Percentiles rank a stretch among this genome's conserved stretches.
Evolutionary conservation across 2,888 invertebrate genomes (phyloP).

Genomic region (Lamellibrachia satsuma): DNA sequence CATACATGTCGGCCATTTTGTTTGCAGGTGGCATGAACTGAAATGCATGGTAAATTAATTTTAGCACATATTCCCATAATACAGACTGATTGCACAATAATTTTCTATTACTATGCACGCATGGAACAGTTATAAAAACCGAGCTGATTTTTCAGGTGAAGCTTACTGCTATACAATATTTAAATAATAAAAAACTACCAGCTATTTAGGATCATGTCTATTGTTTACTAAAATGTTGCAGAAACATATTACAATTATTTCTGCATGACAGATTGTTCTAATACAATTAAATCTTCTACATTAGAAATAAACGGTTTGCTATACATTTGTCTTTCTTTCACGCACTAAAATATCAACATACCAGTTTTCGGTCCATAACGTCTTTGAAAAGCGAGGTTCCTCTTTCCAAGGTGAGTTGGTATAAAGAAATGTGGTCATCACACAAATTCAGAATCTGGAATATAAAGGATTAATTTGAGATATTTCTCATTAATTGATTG

Average conservation of each 20-base stretch:
- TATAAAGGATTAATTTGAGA: slow-evolving; percentile 17
- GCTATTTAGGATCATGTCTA: too few relatives aligned
- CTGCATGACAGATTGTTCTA: not conserved
- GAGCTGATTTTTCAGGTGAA: too few relatives aligned
- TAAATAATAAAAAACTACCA: too few relatives aligned
- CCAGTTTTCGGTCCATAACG: slow-evolving; percentile 44
- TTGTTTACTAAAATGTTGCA: too few relatives aligned
- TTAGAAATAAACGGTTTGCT: too few relatives aligned
- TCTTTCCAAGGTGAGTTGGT: slow-evolving; percentile 59
- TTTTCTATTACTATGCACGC: not conserved
- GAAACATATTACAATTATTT: too few relatives aligned
- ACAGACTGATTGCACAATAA: not conserved
- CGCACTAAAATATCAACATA: slow-evolving; percentile 30
- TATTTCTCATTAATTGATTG: not conserved
- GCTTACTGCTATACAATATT: not conserved
- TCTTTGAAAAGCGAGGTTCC: slow-evolving; percentile 56
- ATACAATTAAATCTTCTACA: not conserved
- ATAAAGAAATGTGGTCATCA: slow-evolving; percentile 57
- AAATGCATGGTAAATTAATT: not conserved
- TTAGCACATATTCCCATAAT: not conserved
- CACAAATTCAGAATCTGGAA: slow-evolving; percentile 32
- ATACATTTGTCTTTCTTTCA: not conserved
- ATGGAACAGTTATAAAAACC: not conserved
- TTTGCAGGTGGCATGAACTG: slow-evolving; percentile 40
- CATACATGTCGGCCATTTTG: slow-evolving; percentile 54